Base-by-base conservation (phyloP, 2,888 invertebrate genomes). In the Coecobrya sp. region DNA sequence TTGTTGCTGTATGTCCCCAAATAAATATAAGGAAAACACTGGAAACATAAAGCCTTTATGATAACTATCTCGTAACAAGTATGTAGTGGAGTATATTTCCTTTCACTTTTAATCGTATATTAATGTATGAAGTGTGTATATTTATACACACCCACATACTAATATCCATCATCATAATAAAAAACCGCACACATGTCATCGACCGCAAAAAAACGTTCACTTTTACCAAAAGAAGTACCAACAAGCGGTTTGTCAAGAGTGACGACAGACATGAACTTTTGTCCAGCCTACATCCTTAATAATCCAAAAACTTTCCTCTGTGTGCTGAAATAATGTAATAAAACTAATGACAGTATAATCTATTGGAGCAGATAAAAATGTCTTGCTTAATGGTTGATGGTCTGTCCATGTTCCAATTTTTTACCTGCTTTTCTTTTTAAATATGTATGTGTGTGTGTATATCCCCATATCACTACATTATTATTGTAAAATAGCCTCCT, bases 331-430 rank as follows among this genome's bases (percentile, higher is more conserved):
- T 68, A 70, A 49, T 68, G 30, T 11, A 68, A 86, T 86, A 68
- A 86, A 82, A 68, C n/a, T 68, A 86, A 86, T 86, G 85, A 86
- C 45, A 68, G 49, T n/a, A 86, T 68, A 76, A 76, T 84, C 85
- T 86, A 70, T 49, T 70, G n/a, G 19, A 49, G 49, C 22, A 49
- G 45, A 42, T 65, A 65, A 42, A 73, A 73, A 70, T 73, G 73
- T 19, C 49, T 16, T 76, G 19, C 11, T 5, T 27, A 25, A 16
- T 52, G 11, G 11, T 8, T 10, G 30, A 25, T 65, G 3, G 76
- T 36, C 13, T 76, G 49, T 8, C 22, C 73, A 73, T 45, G 45
- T 19, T 73, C 73, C 45, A 73, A 1, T 76, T 76, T n/a, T 76
- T 25, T 45, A 27, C 62, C 27, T 25, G 25, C 62, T 62, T 27